Evolutionary conservation across 2,113 vertebrate species (phyloP), one percentile per base, ranked within the genome.

Genomic region (Triplophysa rosa): DNA sequence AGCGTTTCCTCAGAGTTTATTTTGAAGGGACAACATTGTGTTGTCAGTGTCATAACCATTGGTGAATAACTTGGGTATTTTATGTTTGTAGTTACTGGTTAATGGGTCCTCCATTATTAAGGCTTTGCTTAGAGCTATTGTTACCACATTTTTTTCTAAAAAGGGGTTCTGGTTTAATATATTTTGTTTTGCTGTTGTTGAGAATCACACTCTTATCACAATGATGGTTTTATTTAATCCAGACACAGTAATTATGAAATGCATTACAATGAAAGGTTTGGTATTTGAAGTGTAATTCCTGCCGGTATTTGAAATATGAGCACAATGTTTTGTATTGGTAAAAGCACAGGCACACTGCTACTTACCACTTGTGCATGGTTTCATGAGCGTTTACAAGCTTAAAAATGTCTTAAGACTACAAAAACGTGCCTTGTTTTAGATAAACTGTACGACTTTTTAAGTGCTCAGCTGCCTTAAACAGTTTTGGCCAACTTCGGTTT

Each of bases 241-340:
- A 24, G 37, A 74, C 54, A 72, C n/a, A 24, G 10, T 47, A 9
- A 47, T 67, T 67, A 67, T 47, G n/a, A 47, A 47, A 45, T 2
- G 3, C 37, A 45, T 24, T 56, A 37, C 59, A 72, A 6, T 24
- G 16, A 40, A 12, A 16, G 9, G n/a, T 59, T 19, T 42, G 70
- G n/a, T 73, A 45, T 73, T 73, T 61, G 21, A 72, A 59, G n/a
- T 59, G 54, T 2, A 40, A 17, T 42, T 73, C 13, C 70, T 45
- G 42, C 9, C 14, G 54, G 70, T 73, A 59, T 73, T 73, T 42
- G 29, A 61, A 70, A 29, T 26, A 19, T 29, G 24, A 69, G 47
- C 67, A 56, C 67, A 70, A 4, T 37, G 49, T 19, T 56, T 70
- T 70, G 10, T 11, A 13, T 54, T 2, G 24, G 5, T 26, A 19